Percentiles rank a stretch among this genome's conserved stretches.
Conservation (phyloP, 2,113 vertebrate genomes). For the Cephalopholis sonnerati region DNA sequence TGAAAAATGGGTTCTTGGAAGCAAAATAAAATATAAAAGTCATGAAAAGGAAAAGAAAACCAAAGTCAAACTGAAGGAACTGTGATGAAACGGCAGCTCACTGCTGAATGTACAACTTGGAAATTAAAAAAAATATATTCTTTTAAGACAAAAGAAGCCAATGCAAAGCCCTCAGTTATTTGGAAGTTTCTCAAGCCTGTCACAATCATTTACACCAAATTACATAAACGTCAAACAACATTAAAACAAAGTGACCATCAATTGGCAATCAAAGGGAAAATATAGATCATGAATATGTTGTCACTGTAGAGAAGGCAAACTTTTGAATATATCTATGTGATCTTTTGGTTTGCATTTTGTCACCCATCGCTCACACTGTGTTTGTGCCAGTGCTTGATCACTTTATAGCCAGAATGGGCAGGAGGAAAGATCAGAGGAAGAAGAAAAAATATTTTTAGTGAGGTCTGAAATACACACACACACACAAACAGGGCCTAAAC, state of each 20-base stretch:
- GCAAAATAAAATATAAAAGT: not conserved
- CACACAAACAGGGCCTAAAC: no score
- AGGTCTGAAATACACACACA: no score
- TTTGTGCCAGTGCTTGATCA: not conserved
- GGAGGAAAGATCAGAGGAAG: no score
- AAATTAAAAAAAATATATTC: conserved; percentile 58
- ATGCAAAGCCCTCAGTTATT: conserved; percentile 62
- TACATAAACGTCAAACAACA: conserved; percentile 32
- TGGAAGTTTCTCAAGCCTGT: conserved; percentile 64
- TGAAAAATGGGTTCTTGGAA: conserved; percentile 22
- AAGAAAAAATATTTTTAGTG: no score
- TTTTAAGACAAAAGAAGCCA: conserved; percentile 69
- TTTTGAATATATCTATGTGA: not conserved
- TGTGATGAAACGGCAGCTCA: conserved; percentile 37
- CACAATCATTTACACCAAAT: conserved; percentile 60
- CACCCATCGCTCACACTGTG: not conserved
- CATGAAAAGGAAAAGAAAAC: conserved; percentile 1
- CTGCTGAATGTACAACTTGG: conserved; percentile 35
- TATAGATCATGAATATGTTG: not conserved
- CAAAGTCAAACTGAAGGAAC: not conserved
- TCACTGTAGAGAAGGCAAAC: not conserved
- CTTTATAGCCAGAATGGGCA: not conserved
- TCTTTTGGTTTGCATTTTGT: not conserved
- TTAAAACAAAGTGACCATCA: conserved; percentile 33
- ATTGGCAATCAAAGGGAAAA: conserved; percentile 28